Base-by-base conservation (phyloP, 2,797 vertebrate species). In the Glyptemys insculpta region DNA sequence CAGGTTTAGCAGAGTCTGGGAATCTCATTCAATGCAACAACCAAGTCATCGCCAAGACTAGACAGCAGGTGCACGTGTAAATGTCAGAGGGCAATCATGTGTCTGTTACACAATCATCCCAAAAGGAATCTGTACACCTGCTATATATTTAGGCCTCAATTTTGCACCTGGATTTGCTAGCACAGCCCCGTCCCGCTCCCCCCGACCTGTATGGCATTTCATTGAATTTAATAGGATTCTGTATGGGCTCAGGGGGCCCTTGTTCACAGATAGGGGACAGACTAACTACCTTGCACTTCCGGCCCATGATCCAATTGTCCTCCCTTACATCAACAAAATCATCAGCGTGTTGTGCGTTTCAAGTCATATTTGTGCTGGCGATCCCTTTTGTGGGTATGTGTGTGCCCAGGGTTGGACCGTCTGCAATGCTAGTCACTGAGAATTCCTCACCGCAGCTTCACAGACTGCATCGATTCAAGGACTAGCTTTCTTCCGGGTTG, bases 301-400 rank as follows among this genome's bases (percentile, higher is more conserved):
- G 72, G 83, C 44, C 59, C 78, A 2, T 52, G 23, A 4, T 81
- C 56, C 57, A 83, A 79, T 0, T 0, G 0, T 11, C 49, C 52
- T 27, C 27, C 49, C 23, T 72, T 9, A 72, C 5, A 12, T 41
- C 47, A 81, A 23, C 2, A 0, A 52, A 82, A 41, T 37, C 65
- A 68, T 65, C 14, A 18, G 2, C 7, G 1, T n/a, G 5, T 16
- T 23, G 37, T 41, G 31, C 5, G 2, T 12, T 15, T 4, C 0
- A 0, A n/a, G 9, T 8, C 68, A 21, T 18, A 25, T 25, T 50
- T 0, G 0, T 9, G 10, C 1, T 41, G 27, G 16, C 2, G 5
- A 72, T 74, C 94, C 27, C 57, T 19, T 79, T 65, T 25, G 37
- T 50, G 18, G 8, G 19, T 6, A 11, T 1, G 37, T 16, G n/a